Evolutionary conservation across 2,797 vertebrate species (phyloP).

Genomic region (Xiphorhynchus erythropygius): DNA sequence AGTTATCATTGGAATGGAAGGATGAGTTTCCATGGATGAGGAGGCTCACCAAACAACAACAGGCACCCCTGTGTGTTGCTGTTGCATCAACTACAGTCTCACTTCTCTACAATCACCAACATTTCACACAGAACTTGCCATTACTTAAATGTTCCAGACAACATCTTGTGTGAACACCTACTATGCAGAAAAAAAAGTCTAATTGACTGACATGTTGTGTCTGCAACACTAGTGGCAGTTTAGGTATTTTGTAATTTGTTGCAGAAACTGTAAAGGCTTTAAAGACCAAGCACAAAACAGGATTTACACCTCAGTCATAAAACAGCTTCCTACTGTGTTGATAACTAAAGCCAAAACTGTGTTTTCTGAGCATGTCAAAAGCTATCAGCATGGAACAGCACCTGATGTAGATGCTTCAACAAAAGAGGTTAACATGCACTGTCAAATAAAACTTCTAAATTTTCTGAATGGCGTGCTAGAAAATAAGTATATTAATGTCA

Average conservation of each 20-base stretch:
- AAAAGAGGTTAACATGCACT: background rate
- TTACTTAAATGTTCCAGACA: background rate
- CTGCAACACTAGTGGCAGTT: background rate
- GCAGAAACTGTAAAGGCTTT: background rate
- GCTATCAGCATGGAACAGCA: background rate
- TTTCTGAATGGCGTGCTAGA: conserved; percentile 55
- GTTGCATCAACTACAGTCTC: background rate
- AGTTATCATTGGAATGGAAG: background rate
- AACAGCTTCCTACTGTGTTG: background rate
- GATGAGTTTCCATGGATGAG: conserved; percentile 56
- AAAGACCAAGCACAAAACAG: conserved; percentile 21
- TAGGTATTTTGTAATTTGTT: background rate
- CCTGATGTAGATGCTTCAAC: background rate
- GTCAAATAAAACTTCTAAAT: conserved; percentile 12
- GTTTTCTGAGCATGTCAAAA: background rate
- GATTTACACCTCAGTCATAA: conserved; percentile 6
- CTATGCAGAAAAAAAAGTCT: background rate
- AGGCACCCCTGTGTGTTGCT: background rate
- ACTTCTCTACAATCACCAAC: background rate
- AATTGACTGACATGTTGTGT: background rate
- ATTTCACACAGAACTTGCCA: background rate
- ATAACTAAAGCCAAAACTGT: conserved; percentile 15
- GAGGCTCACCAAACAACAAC: conserved; percentile 50
- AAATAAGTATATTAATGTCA: conserved; percentile 26
- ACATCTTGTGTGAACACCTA: conserved; percentile 8